Evolutionary conservation across 2,888 invertebrate genomes (phyloP).

Genomic region (Andrena bucephala): DNA sequence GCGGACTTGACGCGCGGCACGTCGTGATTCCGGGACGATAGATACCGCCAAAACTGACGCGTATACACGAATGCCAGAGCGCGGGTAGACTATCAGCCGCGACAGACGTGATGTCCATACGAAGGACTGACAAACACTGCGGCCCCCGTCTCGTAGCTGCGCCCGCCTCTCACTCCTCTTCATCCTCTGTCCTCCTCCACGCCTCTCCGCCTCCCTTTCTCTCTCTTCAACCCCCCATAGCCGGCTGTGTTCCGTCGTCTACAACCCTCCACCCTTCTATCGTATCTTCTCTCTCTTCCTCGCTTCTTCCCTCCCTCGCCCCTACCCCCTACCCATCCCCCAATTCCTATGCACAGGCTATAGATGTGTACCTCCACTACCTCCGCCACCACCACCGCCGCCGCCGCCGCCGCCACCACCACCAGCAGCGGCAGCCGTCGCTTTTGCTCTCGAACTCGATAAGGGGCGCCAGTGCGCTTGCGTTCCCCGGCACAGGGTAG

Average conservation of each 20-base stretch:
- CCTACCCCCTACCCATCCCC: conserved; percentile 52
- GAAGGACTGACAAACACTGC: conserved; percentile 82
- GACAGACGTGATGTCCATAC: conserved; percentile 75
- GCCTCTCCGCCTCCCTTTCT: conserved; percentile 45
- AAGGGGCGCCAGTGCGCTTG: conserved; percentile 81
- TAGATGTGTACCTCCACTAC: conserved; percentile 46
- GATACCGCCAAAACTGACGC: conserved; percentile 63
- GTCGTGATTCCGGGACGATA: conserved; percentile 35
- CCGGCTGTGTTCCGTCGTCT: conserved; percentile 71
- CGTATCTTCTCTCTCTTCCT: conserved; percentile 55
- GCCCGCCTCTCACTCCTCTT: conserved; percentile 67
- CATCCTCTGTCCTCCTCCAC: conserved; percentile 49
- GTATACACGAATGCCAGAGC: conserved; percentile 58
- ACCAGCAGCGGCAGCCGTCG: conserved; percentile 72
- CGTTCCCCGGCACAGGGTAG: conserved; percentile 72
- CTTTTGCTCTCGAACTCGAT: conserved; percentile 83
- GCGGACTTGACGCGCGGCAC: conserved; percentile 51
- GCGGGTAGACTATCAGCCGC: conserved; percentile 69
- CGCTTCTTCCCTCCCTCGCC: conserved; percentile 29
- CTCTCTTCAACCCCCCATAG: conserved; percentile 63
- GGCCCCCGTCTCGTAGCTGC: conserved; percentile 73
- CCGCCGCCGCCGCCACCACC: conserved; percentile 51
- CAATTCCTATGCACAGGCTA: conserved; percentile 49
- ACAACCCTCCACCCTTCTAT: conserved; percentile 65
- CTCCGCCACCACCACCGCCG: conserved; percentile 30